Conservation (phyloP, 2,888 invertebrate species). For the Xestoiulus laeticollis region DNA sequence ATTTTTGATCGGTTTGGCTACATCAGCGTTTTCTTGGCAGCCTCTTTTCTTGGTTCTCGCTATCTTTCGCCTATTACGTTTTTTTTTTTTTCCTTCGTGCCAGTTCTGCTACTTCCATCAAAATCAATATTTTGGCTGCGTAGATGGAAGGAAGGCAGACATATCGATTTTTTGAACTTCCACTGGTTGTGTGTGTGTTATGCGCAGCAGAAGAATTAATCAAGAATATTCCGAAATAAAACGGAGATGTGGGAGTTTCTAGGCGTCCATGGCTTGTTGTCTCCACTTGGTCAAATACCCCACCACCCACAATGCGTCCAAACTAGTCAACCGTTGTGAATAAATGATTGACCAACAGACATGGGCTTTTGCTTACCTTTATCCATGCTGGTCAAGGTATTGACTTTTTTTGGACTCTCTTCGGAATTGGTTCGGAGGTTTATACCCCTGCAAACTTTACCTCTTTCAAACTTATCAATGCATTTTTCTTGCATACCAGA, state of each 20-base stretch:
- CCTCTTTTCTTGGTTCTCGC: background rate
- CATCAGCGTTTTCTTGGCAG: conserved; percentile 37
- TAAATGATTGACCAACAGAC: background rate
- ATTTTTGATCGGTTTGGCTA: conserved; percentile 21
- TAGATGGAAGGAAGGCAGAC: conserved; percentile 18
- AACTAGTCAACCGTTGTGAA: background rate
- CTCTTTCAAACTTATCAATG: background rate
- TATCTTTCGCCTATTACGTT: conserved; percentile 29
- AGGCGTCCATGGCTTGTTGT: background rate
- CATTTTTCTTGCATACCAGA: background rate
- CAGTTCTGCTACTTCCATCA: background rate
- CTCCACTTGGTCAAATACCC: background rate
- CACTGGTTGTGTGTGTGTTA: background rate
- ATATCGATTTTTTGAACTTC: conserved; percentile 6
- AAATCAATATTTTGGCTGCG: conserved; percentile 25
- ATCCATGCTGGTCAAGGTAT: background rate
- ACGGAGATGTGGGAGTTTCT: background rate
- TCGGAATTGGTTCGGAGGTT: background rate
- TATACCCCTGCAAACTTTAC: background rate
- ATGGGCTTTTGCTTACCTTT: background rate
- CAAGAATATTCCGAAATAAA: conserved; percentile 8
- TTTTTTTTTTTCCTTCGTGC: conserved; percentile 12
- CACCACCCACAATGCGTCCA: background rate
- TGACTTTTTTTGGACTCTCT: background rate
- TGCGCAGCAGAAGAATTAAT: conserved; percentile 16